Conservation (phyloP, 2,797 vertebrate species). For the Hyperoplus immaculatus region DNA sequence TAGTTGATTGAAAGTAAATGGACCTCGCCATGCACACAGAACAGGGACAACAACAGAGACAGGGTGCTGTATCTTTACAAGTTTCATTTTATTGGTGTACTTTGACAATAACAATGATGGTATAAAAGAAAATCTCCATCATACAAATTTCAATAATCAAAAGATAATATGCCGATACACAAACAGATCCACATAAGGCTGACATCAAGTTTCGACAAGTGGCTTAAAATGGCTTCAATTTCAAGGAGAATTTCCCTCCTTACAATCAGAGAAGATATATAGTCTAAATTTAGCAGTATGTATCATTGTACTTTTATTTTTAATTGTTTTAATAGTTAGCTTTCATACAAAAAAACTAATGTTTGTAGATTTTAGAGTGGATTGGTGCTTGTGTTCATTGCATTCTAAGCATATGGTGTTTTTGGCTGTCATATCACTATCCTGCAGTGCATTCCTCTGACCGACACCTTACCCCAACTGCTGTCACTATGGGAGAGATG, state of each 20-base stretch:
- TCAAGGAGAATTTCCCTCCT: slow-evolving; percentile 78
- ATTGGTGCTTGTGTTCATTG: slow-evolving; percentile 61
- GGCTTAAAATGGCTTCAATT: slow-evolving; percentile 85
- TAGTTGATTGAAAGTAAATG: not conserved
- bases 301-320: slow-evolving; percentile 39
- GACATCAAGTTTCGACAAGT: slow-evolving; percentile 85
- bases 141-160: slow-evolving; percentile 86
- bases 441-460: slow-evolving; percentile 46
- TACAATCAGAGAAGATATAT: slow-evolving; percentile 76
- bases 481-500: slow-evolving; percentile 49
- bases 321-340: slow-evolving; percentile 48
- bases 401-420: slow-evolving; percentile 56
- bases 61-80: slow-evolving; percentile 63
- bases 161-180: slow-evolving; percentile 85
- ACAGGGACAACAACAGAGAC: not conserved
- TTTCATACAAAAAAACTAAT: slow-evolving; percentile 72
- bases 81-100: slow-evolving; percentile 85
- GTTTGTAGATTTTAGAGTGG: slow-evolving; percentile 64
- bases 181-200: slow-evolving; percentile 85
- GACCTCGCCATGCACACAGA: not conserved
- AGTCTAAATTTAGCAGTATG: slow-evolving; percentile 61
- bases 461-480: slow-evolving; percentile 42
- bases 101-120: slow-evolving; percentile 86
- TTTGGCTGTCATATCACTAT: slow-evolving; percentile 61
- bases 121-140: slow-evolving; percentile 86